Base-by-base conservation (phyloP, 2,797 vertebrate genomes). In the Trichosurus vulpecula region DNA sequence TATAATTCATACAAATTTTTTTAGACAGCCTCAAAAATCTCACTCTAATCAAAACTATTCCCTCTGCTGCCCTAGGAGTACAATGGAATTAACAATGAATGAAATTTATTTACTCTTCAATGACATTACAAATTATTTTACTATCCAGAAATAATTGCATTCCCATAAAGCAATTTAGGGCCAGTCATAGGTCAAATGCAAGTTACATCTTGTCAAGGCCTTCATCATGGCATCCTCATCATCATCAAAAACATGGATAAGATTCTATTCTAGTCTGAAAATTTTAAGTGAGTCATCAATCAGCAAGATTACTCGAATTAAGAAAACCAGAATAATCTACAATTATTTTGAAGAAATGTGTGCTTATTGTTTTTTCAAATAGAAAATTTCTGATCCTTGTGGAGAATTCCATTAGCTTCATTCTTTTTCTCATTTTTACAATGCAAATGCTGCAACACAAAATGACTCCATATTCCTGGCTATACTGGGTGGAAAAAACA, bases 71-170 rank as follows among this genome's bases (percentile, higher is more conserved):
- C 52, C 41, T 94, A 91, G 25, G 35, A 89, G 91, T 94, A 53
- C 3, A 91, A 56, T 51, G n/a, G 5, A 92, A 35, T n/a, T 66
- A 94, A 95, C 9, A 93, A 96, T 97, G 95, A 96, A 96, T 31
- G 94, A 90, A 52, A 47, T 66, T 91, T 4, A 52, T 94, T 96
- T 58, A 91, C 94, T 91, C 92, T 81, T 94, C 89, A 56, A 94
- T 53, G 91, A 30, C 61, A 97, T 93, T 95, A 92, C 53, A 95
- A 93, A 57, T 57, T 56, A 94, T 57, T 96, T 94, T 91, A 35
- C 92, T 96, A 97, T 90, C 52, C 74, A 94, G 41, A 96, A 95
- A 95, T 97, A 97, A 95, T 96, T 90, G 97, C 90, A 81, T 92
- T 54, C 96, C 95, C 56, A 97, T 94, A 97, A 97, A 97, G 54